Evolutionary conservation across 2,113 vertebrate genomes (phyloP).

Genomic region (Delphinus delphis): DNA sequence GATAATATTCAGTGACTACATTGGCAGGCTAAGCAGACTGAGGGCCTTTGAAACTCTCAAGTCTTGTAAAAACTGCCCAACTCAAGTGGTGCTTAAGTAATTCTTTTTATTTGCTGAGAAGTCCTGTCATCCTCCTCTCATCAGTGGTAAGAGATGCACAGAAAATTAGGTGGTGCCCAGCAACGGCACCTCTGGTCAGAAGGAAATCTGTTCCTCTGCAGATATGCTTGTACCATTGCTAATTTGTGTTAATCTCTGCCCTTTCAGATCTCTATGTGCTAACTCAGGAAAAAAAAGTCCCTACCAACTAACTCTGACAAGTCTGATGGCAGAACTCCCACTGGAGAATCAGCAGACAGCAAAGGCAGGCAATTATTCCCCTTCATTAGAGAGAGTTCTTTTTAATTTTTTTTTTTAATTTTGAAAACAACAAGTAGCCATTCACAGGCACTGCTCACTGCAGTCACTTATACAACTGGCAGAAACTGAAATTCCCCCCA

Average conservation of each 20-base stretch:
- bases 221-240: background rate
- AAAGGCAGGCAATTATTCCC: constrained; percentile 32
- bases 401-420: constrained; percentile 25
- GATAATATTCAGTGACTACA: background rate
- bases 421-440: constrained; percentile 55
- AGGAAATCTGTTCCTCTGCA: constrained; percentile 51
- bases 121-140: constrained; percentile 9
- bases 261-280: background rate
- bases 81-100: background rate
- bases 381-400: constrained; percentile 40
- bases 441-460: constrained; percentile 27
- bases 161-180: background rate
- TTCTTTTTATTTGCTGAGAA: constrained; percentile 45
- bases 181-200: background rate
- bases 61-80: background rate
- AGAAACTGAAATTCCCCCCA: constrained; percentile 30
- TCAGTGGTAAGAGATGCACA: background rate
- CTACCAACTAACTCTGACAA: constrained; percentile 35
- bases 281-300: constrained; percentile 29
- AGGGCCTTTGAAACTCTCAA: background rate
- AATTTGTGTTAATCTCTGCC: background rate
- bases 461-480: constrained; percentile 29
- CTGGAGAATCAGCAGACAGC: background rate
- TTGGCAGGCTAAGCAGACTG: background rate
- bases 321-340: constrained; percentile 11